Base-by-base conservation (phyloP, 2,797 vertebrate genomes). In the Miichthys miiuy region DNA sequence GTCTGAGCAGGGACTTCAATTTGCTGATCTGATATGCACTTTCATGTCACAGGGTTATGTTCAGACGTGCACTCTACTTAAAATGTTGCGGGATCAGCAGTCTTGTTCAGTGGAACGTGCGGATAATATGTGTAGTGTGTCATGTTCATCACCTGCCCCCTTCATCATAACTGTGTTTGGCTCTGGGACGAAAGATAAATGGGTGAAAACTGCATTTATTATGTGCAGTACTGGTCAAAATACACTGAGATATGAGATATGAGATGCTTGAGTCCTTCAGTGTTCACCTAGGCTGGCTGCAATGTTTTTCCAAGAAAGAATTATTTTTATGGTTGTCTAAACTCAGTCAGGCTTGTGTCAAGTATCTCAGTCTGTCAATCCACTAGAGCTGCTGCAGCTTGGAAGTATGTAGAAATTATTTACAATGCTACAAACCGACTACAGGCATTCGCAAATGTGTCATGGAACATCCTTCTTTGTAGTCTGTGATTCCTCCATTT, bases 21-120 rank as follows among this genome's bases (percentile, higher is more conserved):
- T 46, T 66, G 25, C 25, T 57, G 44, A 50, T 50, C 8, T 47
- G 46, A 64, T 72, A 4, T 46, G 25, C n/a, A 23, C 46, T 50
- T 18, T 42, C n/a, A 16, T 25, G 47, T 70, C 25, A 55, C 30
- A 51, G 44, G 55, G 51, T 72, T 55, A 20, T 55, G n/a, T 52
- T 61, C 41, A 48, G 46, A 2, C 8, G 10, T 23, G 23, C 21
- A 20, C 6, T 20, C 16, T 21, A 50, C 20, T 56, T 58, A 50
- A 64, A 48, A 54, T 47, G 50, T n/a, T 30, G 27, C n/a, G 14
- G 50, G 46, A 56, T 60, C 41, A 61, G 7, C 54, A 56, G 47
- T 34, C 23, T 21, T 21, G 20, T 42, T 76, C 42, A 46, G n/a
- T 51, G 12, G 6, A 55, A 68, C 23, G 21, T 55, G n/a, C 16